Conservation (phyloP, 2,113 vertebrate genomes). For the Pterocles gutturalis region DNA sequence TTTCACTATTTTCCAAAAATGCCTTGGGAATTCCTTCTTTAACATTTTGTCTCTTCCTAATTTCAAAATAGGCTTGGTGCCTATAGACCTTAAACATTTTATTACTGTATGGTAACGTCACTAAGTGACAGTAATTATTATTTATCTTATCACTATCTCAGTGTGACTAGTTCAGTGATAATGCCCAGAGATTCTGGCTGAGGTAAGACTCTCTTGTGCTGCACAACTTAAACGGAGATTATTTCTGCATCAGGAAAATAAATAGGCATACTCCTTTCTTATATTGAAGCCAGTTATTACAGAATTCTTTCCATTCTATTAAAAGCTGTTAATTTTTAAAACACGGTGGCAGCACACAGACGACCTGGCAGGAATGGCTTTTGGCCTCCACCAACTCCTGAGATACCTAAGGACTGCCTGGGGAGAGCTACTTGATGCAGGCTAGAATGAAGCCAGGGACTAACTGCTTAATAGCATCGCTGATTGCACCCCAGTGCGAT, state of each 20-base stretch:
- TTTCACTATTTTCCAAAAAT: not conserved
- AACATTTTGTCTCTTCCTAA: not conserved
- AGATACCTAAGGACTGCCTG: not conserved
- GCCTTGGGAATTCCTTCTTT: not conserved
- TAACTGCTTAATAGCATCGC: not conserved
- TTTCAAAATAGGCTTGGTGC: not conserved
- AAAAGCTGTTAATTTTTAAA: not conserved
- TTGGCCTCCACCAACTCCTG: not conserved
- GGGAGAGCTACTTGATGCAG: not conserved
- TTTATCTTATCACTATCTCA: not conserved
- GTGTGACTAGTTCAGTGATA: not conserved
- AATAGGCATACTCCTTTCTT: not conserved
- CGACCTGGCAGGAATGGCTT: not conserved
- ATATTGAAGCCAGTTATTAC: not conserved
- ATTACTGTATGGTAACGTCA: not conserved
- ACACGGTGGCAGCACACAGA: rapidly evolving
- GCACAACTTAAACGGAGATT: not conserved
- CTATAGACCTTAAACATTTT: not conserved
- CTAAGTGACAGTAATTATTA: not conserved
- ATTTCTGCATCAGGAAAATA: not conserved
- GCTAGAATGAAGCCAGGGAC: not conserved
- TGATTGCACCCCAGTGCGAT: not conserved
- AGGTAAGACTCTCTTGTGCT: not conserved
- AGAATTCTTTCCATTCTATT: not conserved
- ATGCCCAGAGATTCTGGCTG: not conserved